Base-by-base conservation (phyloP, 1,140 invertebrate genomes). In the Saccostrea cuccullata region DNA sequence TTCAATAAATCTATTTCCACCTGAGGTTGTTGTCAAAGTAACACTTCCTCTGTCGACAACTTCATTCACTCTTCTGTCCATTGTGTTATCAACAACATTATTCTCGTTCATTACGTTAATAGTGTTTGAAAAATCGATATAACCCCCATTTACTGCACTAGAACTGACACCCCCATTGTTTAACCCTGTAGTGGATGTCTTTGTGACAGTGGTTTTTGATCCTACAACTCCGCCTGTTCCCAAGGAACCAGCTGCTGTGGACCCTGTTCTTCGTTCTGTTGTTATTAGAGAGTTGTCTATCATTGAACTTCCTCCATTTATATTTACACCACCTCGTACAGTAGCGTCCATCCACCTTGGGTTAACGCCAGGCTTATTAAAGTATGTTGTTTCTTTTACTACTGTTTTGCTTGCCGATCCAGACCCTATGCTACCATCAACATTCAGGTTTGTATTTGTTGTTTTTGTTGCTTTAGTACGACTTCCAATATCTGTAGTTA, bases 301-400 rank as follows among this genome's bases (percentile, higher is more conserved):
- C 26, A 15, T 15, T 36, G 82, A 30, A 36, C 82, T 84, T 55
- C 40, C 82, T n/a, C 82, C 82, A 55, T 55, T 84, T 12, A 84
- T 5, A 55, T 55, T 47, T 9, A 55, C 20, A 17, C 82, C 47
- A 11, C 47, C 30, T 12, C 40, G 17, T n/a, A 55, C 13, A 55
- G 55, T 26, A 2, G 82, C 47, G 4, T 84, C 82, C 40, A 84
- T 84, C 82, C 82, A 84, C 40, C 47, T 47, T 56, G 40, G 5
- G 20, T 55, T 84, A 6, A 55, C 30, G n/a, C 23, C 82, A n/a
- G 70, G 70, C 26, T 84, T 47, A 56, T 55, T 84, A 20, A 56
- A 47, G 30, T 84, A 55, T n/a, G 40, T 84, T 11, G 82, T 55
- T 84, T 55, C 40, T 26, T 20, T 84, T 0, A 23, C 55, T 4